A percentile compares a stretch with the other conserved stretches of the same genome.
Evolutionary conservation across 2,113 vertebrate species (phyloP).

Genomic region (Mola mola): DNA sequence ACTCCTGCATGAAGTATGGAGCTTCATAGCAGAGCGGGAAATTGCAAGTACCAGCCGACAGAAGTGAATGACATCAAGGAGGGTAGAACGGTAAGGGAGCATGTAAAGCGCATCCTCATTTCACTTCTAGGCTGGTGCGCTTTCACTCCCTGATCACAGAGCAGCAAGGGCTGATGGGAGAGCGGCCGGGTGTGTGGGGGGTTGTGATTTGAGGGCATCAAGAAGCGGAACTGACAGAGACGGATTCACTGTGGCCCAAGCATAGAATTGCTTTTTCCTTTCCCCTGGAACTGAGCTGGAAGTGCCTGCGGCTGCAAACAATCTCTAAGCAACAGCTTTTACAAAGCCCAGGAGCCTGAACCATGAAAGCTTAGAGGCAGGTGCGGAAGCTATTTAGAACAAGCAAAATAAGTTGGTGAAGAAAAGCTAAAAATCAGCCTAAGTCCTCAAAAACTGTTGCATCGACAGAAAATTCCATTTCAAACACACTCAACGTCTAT

Average conservation of each 20-base stretch:
- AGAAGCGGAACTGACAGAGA: constrained; percentile 83
- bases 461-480: constrained; percentile 33
- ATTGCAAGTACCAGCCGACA: constrained; percentile 70
- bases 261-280: constrained; percentile 85
- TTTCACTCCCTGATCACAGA: constrained; percentile 71
- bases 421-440: constrained; percentile 26
- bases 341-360: constrained; percentile 66
- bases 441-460: constrained; percentile 19
- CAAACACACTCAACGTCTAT: too few species aligned
- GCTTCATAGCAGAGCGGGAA: constrained; percentile 62
- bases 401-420: constrained; percentile 37
- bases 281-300: constrained; percentile 78
- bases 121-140: constrained; percentile 60
- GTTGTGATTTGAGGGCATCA: constrained; percentile 81
- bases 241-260: constrained; percentile 80
- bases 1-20: constrained; percentile 58
- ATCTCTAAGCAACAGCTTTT: constrained; percentile 75
- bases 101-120: constrained; percentile 74
- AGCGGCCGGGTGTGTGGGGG: constrained; percentile 45
- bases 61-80: constrained; percentile 70
- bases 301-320: constrained; percentile 75
- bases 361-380: constrained; percentile 61
- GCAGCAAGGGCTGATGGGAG: constrained; percentile 66
- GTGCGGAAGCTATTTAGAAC: constrained; percentile 59
- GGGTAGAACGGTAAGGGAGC: constrained; percentile 65